Evolutionary conservation across 2,113 vertebrate species (phyloP).

Genomic region (Amia ocellicauda): DNA sequence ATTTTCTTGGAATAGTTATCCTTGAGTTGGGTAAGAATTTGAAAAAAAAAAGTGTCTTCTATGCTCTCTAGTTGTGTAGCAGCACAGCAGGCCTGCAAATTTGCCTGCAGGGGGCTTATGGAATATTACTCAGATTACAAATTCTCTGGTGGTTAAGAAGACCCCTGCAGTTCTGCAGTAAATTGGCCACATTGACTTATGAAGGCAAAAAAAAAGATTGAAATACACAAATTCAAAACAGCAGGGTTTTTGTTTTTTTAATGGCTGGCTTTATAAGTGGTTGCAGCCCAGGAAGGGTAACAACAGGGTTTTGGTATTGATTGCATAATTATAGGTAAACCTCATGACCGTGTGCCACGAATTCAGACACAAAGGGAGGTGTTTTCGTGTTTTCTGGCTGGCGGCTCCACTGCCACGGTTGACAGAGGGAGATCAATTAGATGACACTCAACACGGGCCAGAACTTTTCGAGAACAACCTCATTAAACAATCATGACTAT

Average conservation of each 20-base stretch:
- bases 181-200: constrained; percentile 17
- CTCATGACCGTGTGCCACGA: no score
- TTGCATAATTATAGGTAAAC: not conserved
- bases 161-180: not conserved
- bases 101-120: not conserved
- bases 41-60: no score
- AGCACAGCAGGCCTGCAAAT: not conserved
- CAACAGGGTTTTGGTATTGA: constrained; percentile 5
- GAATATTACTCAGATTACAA: constrained; percentile 13
- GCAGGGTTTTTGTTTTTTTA: not conserved
- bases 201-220: not conserved
- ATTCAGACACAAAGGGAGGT: no score
- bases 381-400: no score
- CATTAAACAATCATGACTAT: no score
- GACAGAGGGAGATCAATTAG: no score
- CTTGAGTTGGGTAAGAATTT: no score
- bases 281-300: not conserved
- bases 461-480: no score
- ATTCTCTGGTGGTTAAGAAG: constrained; percentile 11
- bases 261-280: not conserved
- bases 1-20: no score
- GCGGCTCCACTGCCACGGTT: no score
- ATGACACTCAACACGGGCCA: no score
- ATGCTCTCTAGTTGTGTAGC: not conserved
- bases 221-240: not conserved